These are phyloP conservation scores for Vespertilio murinus DNA, from an alignment of 2,797 vertebrate species.

Conservation along the genomic window DNA sequence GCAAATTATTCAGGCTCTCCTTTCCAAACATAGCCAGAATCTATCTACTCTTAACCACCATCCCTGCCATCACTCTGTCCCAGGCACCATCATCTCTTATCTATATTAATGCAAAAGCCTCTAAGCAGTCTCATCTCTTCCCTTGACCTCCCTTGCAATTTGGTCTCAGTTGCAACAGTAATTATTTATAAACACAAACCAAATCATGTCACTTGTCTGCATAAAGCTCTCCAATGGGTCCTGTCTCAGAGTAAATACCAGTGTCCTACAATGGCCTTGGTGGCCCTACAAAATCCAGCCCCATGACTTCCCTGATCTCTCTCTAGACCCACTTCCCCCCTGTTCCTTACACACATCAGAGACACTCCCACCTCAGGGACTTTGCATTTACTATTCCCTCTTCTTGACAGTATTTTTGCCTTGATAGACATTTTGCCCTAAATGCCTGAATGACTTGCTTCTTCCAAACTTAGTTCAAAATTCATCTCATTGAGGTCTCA, in stretches of 20 bases:
- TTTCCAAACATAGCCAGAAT: neutral
- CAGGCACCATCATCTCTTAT: neutral
- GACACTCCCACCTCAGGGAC: neutral
- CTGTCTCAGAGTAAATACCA: neutral
- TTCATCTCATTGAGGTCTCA: neutral
- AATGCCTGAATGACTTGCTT: neutral
- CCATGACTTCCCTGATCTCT: neutral
- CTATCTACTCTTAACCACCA: neutral
- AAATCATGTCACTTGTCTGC: neutral
- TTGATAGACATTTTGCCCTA: neutral
- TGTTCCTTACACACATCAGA: neutral
- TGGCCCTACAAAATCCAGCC: neutral
- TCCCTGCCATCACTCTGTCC: neutral
- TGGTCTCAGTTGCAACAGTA: neutral
- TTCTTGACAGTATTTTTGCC: neutral
- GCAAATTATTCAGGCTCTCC: neutral
- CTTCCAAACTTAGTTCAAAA: neutral
- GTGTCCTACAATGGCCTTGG: neutral
- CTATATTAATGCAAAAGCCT: neutral
- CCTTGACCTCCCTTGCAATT: neutral
- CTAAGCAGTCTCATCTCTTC: neutral
- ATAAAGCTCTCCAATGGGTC: neutral
- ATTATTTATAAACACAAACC: neutral
- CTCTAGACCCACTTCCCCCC: neutral
- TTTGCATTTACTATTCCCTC: neutral